These are phyloP conservation scores for Parotocinclus haroldoi DNA, from an alignment of 2,797 vertebrate genomes.

Conservation along the genomic window DNA sequence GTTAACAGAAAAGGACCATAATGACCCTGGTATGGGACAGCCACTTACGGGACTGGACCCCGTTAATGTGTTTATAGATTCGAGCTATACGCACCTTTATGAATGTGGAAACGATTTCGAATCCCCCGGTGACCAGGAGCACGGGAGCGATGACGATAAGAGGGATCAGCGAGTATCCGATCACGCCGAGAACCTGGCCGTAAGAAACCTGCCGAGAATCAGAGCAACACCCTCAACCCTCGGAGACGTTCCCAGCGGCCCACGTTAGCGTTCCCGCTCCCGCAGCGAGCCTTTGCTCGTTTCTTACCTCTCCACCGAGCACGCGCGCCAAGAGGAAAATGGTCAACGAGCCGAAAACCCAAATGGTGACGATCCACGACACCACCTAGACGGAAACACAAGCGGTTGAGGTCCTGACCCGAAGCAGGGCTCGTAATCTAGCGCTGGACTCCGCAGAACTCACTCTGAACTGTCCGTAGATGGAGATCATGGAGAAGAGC, in stretches of 20 bases:
- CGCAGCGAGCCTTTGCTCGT: not conserved
- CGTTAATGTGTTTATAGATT: too few species aligned
- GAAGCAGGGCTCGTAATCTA: too few species aligned
- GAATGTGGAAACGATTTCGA: slow-evolving; percentile 88
- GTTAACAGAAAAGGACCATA: too few species aligned
- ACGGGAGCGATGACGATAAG: slow-evolving; percentile 94
- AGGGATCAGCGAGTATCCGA: slow-evolving; percentile 96
- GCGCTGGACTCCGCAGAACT: slow-evolving; percentile 56
- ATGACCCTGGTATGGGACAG: too few species aligned
- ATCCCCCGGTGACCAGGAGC: slow-evolving; percentile 87
- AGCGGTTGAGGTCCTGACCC: too few species aligned
- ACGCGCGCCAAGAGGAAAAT: slow-evolving; percentile 96
- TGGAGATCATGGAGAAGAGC: slow-evolving; percentile 98
- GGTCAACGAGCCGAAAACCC: slow-evolving; percentile 97
- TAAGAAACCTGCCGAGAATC: slow-evolving; percentile 82
- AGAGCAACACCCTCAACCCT: not conserved
- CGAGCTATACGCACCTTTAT: slow-evolving; percentile 70
- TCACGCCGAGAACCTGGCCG: slow-evolving; percentile 96
- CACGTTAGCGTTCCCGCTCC: too few species aligned
- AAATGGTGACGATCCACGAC: slow-evolving; percentile 99
- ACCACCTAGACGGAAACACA: slow-evolving; percentile 82
- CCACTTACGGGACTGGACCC: too few species aligned
- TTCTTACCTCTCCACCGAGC: slow-evolving; percentile 91
- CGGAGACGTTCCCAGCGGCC: too few species aligned
- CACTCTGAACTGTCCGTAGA: slow-evolving; percentile 97